Base-by-base conservation (phyloP, 2,888 invertebrate genomes). In the Monopis laevigella region DNA sequence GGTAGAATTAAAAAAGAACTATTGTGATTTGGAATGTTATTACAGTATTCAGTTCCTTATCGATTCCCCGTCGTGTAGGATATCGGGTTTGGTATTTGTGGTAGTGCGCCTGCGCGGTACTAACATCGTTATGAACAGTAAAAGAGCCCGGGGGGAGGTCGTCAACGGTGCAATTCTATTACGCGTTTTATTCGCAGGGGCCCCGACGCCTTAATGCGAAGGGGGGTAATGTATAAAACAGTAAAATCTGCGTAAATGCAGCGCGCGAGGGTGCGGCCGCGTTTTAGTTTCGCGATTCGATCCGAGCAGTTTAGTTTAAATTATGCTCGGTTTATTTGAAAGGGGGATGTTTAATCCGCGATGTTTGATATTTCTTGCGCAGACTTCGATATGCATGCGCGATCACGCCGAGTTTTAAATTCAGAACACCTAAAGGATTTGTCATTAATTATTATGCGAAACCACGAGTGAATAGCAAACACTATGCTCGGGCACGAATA, bases 91-190 rank as follows among this genome's bases (percentile, higher is more conserved):
- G n/a, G n/a, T n/a, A n/a, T 14, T 38, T 27, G 27, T 13, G 57
- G 59, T 55, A 55, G 50, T 30, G 59, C 77, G 77, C 77, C 68
- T 63, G 77, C 77, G 75, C 66, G 51, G 44, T 45, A 51, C 58
- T 70, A 73, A 74, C 68, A 61, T 72, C 72, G 69, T 75, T 75
- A 77, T 63, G 67, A 64, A 59, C 69, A 66, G 53, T 55, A 51
- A 52, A n/a, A 56, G 51, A 48, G 52, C 47, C 44, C 46, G 44
- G 49, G 51, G 59, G 52, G 39, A 18, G 43, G 58, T 58, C 58
- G 64, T 68, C 69, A 65, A 65, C 66, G 57, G 65, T 63, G 70
- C 68, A 77, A 77, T 77, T 77, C 77, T 77, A 77, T 77, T 77
- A 77, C 72, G 62, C 69, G 67, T 71, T 75, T 73, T 74, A 75